Evolutionary conservation across 2,113 vertebrate genomes (phyloP), one percentile per base, ranked within the genome.

Genomic region (Chaenocephalus aceratus): DNA sequence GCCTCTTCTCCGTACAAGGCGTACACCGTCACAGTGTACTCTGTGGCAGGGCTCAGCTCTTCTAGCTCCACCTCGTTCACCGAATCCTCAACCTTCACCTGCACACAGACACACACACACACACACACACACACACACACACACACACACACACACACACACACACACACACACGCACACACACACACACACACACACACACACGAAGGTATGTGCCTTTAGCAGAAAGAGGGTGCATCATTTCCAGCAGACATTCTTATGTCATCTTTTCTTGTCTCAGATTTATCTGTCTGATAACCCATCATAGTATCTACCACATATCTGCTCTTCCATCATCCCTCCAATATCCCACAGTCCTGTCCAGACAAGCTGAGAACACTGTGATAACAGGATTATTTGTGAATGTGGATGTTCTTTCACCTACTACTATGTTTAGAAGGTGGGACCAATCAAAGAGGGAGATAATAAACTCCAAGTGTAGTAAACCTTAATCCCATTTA

Each of bases 1-100:
- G 98, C 97, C 88, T 99, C 98, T 83, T 99, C 97, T 75, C 97
- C 98, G 48, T 98, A 98, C 97, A 99, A 94, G 58, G 97, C 97
- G 44, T 99, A 99, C 18, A 99, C 96, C 0, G 98, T 99, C 41
- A 99, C 96, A 0, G 97, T 99, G 87, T 99, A 99, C 85, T 99
- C 98, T 0, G 97, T 99, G 54, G 93, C 96, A 49, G 98, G 97
- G 48, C 93, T 93, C 26, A 99, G 41, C 4, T 93, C 95, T 46
- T 96, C 95, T 64, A 99, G 89, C 70, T 96, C 96, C 69, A 99
- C 94, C 83, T 98, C 96, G 3, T 95, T 97, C 67, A 96, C 94
- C 1, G 94, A 89, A 18, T 94, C 95, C 6, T 88, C 94, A 63
- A 99, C 96, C 91, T 98, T 99, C 93, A 99, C 95, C 98, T 99